Base-by-base conservation (phyloP, 2,113 vertebrate species). In the Amazona vittata region DNA sequence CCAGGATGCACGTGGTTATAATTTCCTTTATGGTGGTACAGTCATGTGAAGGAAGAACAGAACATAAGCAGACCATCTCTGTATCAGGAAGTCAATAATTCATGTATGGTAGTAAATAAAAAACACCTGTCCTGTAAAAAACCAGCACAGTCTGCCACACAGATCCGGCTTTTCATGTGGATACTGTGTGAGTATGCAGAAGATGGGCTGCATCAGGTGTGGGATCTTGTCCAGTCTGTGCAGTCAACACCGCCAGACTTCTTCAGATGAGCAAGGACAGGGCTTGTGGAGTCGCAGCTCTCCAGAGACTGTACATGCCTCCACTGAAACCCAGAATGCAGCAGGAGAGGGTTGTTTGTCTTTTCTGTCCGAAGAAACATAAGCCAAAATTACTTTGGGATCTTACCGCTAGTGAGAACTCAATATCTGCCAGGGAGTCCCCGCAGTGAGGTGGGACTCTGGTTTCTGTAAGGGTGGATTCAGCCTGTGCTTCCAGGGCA, bases 11-110 rank as follows among this genome's bases (percentile, higher is more conserved):
- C 64, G 3, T 53, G 44, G 35, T 88, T 93, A 17, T 77, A 39
- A 89, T 93, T 70, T 93, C 53, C 55, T 94, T 79, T 69, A 13
- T n/a, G 14, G 47, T 75, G 64, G 55, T 86, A 26, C 31, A 94
- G 70, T 69, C 57, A 25, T n/a, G 49, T 49, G 62, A 59, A 89
- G 67, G 59, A 64, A 84, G 59, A 69, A 12, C 43, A 82, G 86
- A 94, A 77, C 24, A 9, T 64, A 73, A 93, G 49, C 80, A 93
- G 73, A 86, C 82, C 28, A 35, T 62, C 86, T 59, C 24, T 60
- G 15, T 49, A 33, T 75, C 28, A 41, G 63, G 24, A 75, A 93
- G 63, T 41, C 85, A 74, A 10, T 84, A 60, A 76, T 76, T 95
- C 46, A 44, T 13, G 12, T 6, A 14, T 31, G 76, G 52, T 78